phyloP scores from a whole-genome alignment of 2,888 invertebrate genomes.

The Aspidiotus destructor region DNA sequence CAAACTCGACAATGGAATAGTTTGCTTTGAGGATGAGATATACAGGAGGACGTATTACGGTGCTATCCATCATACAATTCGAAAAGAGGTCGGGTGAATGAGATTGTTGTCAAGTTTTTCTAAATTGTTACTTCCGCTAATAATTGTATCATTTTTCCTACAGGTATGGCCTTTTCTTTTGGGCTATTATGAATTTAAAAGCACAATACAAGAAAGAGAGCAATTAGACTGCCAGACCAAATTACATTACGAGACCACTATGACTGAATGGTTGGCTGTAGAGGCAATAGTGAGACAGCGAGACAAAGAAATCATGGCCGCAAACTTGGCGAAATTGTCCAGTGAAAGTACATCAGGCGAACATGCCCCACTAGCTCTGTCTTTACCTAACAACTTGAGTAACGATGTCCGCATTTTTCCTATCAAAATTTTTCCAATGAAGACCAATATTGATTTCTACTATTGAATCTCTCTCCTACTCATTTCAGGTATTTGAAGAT shows the following conservation, averaged over 20 bases:
- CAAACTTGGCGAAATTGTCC: conserved; percentile 74
- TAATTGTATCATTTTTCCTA: background rate
- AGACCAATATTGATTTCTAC: background rate
- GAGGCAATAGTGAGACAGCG: conserved; percentile 80
- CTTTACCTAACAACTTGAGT: conserved; percentile 46
- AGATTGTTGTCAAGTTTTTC: background rate
- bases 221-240: conserved; percentile 59
- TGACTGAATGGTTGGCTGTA: conserved; percentile 92
- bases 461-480: background rate
- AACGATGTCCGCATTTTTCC: conserved; percentile 44
- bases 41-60: conserved; percentile 77
- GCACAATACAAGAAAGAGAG: conserved; percentile 54
- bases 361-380: conserved; percentile 39
- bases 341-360: conserved; percentile 56
- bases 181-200: conserved; percentile 73
- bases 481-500: conserved; percentile 52
- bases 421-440: background rate
- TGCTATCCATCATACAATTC: conserved; percentile 68
- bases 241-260: conserved; percentile 74
- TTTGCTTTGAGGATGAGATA: conserved; percentile 60
- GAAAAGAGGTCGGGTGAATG: conserved; percentile 48
- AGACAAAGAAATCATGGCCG: conserved; percentile 73
- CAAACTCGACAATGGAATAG: conserved; percentile 49
- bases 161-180: conserved; percentile 80
- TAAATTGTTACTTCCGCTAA: background rate